A percentile compares a stretch with the other conserved stretches of the same genome.
phyloP scores from a whole-genome alignment of 2,888 invertebrate species.

The Orthosia incerta region DNA sequence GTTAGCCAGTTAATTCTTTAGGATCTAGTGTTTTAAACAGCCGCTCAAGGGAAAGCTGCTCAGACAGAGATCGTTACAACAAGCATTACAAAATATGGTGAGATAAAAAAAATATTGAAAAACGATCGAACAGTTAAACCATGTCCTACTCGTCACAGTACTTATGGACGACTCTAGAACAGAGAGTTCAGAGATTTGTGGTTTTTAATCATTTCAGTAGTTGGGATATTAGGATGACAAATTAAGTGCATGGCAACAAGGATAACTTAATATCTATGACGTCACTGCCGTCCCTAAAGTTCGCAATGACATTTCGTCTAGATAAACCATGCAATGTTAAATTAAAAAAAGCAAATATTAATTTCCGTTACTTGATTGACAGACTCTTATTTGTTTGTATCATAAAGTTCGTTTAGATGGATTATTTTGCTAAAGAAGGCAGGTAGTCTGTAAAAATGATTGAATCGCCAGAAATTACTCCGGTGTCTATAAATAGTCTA shows the following conservation, averaged over 20 bases:
- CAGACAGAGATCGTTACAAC: not conserved
- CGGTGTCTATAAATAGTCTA: not conserved
- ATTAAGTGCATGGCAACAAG: not conserved
- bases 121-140: not conserved
- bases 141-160: not conserved
- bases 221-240: not conserved
- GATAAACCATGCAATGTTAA: slow-evolving; percentile 30
- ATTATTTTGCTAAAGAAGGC: no score
- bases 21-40: not conserved
- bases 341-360: slow-evolving; percentile 24
- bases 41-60: no score
- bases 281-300: not conserved
- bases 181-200: not conserved
- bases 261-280: slow-evolving; percentile 7
- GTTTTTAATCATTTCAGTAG: not conserved
- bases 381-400: not conserved
- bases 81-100: not conserved
- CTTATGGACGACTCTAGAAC: not conserved
- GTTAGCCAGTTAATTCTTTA: not conserved
- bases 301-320: not conserved
- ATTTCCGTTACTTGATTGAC: not conserved
- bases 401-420: not conserved
- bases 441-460: no score
- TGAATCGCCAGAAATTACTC: not conserved
- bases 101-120: no score